phyloP scores from a whole-genome alignment of 2,113 vertebrate genomes.

The Corvus moneduloides region DNA sequence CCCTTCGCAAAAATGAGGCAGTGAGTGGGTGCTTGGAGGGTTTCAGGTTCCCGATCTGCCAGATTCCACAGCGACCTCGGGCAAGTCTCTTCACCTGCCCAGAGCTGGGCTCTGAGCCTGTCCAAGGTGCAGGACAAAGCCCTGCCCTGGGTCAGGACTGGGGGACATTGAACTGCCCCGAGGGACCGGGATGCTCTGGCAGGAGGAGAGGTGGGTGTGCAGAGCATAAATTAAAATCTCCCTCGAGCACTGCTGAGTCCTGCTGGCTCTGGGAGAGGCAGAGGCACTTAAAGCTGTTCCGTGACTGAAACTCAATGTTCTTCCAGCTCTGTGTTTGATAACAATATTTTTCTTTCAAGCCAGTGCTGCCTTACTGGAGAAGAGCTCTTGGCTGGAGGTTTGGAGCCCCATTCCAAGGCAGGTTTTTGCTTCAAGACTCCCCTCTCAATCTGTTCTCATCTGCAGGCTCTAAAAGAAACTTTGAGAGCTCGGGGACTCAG shows the following conservation, averaged over 20 bases:
- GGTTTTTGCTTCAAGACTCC: not conserved
- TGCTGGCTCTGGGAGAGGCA: not conserved
- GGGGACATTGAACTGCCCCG: not conserved
- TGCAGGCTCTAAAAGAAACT: not conserved
- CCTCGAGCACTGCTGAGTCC: not conserved
- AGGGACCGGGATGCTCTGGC: not conserved
- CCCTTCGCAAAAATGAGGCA: not conserved
- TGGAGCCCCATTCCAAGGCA: not conserved
- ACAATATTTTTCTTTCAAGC: not conserved
- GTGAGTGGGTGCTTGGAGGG: not conserved
- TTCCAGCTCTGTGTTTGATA: not conserved
- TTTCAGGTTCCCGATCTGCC: not conserved
- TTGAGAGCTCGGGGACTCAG: not conserved
- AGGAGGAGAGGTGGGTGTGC: not conserved
- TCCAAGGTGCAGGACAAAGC: not conserved
- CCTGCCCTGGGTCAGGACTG: accelerated
- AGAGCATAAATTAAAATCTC: not conserved
- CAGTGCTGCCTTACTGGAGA: not conserved
- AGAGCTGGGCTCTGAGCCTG: not conserved
- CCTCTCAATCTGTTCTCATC: not conserved
- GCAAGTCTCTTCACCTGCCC: not conserved
- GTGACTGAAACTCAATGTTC: not conserved
- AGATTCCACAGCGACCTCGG: not conserved
- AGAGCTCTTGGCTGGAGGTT: not conserved
- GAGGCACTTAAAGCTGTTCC: not conserved